These are phyloP conservation scores for Neogale vison DNA, from an alignment of 2,113 vertebrate species.

Conservation along the genomic window DNA sequence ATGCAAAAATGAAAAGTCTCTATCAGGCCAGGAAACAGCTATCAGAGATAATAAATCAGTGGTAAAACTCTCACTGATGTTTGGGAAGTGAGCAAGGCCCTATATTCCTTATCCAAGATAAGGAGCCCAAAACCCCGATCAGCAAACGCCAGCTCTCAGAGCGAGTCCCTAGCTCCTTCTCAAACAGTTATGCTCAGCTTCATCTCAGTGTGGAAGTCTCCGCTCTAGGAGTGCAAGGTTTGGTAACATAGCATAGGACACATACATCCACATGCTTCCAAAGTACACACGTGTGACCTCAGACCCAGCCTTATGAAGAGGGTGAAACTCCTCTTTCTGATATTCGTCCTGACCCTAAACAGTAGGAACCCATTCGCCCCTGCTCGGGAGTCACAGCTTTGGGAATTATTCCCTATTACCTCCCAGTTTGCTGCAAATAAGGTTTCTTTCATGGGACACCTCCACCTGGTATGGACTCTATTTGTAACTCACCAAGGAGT, in stretches of 20 bases:
- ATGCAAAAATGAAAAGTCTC: background rate
- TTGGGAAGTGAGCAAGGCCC: background rate
- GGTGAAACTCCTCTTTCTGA: background rate
- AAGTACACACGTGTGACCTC: background rate
- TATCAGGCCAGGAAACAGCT: background rate
- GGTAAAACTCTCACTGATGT: background rate
- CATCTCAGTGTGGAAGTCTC: background rate
- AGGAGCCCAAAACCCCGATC: background rate
- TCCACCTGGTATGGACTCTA: background rate
- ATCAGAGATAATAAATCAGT: background rate
- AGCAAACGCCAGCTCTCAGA: background rate
- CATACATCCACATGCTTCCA: background rate
- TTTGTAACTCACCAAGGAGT: background rate
- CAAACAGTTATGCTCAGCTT: background rate
- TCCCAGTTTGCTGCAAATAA: background rate
- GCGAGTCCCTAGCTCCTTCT: background rate
- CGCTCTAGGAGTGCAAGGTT: background rate
- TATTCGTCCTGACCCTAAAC: background rate
- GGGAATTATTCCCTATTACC: background rate
- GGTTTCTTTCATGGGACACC: background rate
- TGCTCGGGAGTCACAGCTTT: background rate
- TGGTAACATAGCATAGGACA: background rate
- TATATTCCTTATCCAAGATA: background rate
- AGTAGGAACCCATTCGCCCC: background rate
- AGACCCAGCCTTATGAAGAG: too few species aligned